A percentile compares a stretch with the other conserved stretches of the same genome.
These are phyloP conservation scores for Megamerina dolium DNA, from an alignment of 2,888 invertebrate genomes.

Conservation along the genomic window DNA sequence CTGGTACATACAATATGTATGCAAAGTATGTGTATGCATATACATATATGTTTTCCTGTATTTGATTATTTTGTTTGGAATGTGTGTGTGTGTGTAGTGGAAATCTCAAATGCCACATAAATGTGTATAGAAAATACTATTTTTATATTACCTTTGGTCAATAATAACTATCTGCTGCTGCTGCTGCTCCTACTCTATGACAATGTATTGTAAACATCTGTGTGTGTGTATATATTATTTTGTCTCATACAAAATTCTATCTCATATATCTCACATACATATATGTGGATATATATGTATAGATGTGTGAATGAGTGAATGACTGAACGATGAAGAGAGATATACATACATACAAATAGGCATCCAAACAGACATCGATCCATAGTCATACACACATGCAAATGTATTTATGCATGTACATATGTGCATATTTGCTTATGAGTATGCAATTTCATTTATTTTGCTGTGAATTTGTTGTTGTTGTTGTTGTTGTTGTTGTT, in stretches of 20 bases:
- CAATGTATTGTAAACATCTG: too few species aligned
- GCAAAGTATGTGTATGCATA: background rate
- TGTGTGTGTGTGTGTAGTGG: background rate
- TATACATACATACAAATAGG: too few species aligned
- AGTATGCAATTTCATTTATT: too few species aligned
- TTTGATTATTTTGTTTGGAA: background rate
- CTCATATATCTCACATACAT: constrained; percentile 19
- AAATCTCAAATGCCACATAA: constrained; percentile 9
- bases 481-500: background rate
- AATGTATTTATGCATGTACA: background rate
- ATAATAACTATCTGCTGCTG: background rate
- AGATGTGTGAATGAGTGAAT: too few species aligned
- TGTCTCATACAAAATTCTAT: too few species aligned
- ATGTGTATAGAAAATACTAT: constrained; percentile 6
- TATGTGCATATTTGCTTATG: too few species aligned
- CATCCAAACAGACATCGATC: constrained; percentile 6
- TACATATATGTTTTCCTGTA: background rate
- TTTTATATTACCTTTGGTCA: constrained; percentile 6
- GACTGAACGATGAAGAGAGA: too few species aligned
- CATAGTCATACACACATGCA: constrained; percentile 8
- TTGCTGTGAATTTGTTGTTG: background rate
- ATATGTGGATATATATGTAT: constrained; percentile 12
- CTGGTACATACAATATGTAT: too few species aligned
- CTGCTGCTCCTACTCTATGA: background rate
- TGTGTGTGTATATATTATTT: constrained; percentile 8